A percentile compares a stretch with the other conserved stretches of the same genome.
Evolutionary conservation across 2,888 invertebrate genomes (phyloP).

Genomic region (Rosalia funebris): DNA sequence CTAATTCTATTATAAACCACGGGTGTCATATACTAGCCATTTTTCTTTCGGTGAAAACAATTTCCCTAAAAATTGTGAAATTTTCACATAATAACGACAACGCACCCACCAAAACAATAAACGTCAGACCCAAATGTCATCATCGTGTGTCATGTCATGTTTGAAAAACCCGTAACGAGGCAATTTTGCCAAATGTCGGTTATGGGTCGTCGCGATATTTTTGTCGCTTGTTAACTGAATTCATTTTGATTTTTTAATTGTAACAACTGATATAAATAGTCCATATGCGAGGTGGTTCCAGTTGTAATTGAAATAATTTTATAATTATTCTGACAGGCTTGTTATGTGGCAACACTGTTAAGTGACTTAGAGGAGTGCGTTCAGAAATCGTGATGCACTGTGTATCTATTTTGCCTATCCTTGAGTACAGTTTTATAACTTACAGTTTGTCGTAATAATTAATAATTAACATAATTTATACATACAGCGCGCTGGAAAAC

Average conservation of each 20-base stretch:
- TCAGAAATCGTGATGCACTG: not conserved
- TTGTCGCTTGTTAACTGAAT: not conserved
- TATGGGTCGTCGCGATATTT: too few relatives aligned
- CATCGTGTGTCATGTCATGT: too few relatives aligned
- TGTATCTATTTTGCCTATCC: not conserved
- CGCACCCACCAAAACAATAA: not conserved
- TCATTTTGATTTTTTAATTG: not conserved
- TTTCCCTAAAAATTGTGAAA: slow-evolving; percentile 6
- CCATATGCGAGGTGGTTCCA: too few relatives aligned
- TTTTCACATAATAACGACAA: slow-evolving; percentile 13
- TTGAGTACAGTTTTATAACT: not conserved
- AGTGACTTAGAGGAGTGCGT: not conserved
- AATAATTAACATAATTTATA: not conserved
- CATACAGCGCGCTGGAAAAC: too few relatives aligned
- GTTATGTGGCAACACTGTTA: not conserved
- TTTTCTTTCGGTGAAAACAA: slow-evolving; percentile 3
- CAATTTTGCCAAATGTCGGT: too few relatives aligned
- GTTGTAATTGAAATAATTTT: too few relatives aligned
- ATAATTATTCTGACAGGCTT: too few relatives aligned
- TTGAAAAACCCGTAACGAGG: too few relatives aligned
- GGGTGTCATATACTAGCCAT: slow-evolving; percentile 13
- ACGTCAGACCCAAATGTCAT: slow-evolving; percentile 6
- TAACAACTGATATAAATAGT: too few relatives aligned
- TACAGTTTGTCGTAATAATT: not conserved
- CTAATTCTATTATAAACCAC: slow-evolving; percentile 15